Conservation (phyloP, 2,113 vertebrate genomes). For the Ifrita kowaldi region DNA sequence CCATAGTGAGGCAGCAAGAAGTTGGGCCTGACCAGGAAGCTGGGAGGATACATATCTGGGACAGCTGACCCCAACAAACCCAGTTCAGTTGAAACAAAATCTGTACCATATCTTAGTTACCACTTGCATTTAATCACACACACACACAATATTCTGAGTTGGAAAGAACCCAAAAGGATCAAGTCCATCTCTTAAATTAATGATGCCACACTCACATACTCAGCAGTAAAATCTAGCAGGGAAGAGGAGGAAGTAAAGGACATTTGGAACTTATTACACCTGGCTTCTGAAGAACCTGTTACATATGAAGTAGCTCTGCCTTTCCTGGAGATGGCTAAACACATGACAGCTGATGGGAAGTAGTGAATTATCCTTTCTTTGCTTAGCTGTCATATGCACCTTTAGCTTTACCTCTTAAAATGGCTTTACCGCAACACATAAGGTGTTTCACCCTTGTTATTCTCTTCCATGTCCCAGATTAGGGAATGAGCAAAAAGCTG, state of each 20-base stretch:
- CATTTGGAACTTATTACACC: fast-evolving
- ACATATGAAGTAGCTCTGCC: background rate
- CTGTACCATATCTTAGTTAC: background rate
- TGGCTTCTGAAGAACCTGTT: background rate
- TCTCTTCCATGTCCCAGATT: background rate
- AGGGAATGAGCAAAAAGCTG: background rate
- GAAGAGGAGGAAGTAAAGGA: background rate
- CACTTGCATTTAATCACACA: background rate
- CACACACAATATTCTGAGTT: background rate
- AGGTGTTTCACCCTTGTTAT: background rate
- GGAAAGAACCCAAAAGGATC: background rate
- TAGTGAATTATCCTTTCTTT: background rate
- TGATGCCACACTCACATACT: background rate
- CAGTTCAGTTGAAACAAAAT: background rate
- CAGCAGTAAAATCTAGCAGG: background rate
- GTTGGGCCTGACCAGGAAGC: background rate
- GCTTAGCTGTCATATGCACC: fast-evolving
- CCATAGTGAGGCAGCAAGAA: background rate
- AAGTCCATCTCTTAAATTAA: background rate
- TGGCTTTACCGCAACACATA: background rate
- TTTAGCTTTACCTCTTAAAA: background rate
- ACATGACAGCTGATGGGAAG: background rate
- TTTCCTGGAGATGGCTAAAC: background rate
- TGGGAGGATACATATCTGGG: background rate
- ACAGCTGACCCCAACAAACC: background rate